phyloP scores from a whole-genome alignment of 1,140 invertebrate species.

The Platorchestia sp. region DNA sequence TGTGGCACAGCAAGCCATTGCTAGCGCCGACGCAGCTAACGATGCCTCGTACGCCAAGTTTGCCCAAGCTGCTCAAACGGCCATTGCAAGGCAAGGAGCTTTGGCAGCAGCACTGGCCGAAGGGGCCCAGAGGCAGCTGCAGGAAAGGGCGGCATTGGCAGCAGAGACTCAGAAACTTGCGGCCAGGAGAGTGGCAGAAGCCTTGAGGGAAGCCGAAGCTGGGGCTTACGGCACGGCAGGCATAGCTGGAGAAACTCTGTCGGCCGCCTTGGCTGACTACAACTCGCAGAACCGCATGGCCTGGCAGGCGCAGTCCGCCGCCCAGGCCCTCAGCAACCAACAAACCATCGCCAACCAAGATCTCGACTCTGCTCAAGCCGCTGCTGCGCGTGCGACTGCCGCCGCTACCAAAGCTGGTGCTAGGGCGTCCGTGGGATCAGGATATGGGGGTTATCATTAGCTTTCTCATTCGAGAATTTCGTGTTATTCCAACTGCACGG shows the following conservation, averaged over 20 bases:
- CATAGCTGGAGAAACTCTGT: constrained; percentile 52
- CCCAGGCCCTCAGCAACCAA: constrained; percentile 17
- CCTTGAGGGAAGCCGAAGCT: constrained; percentile 47
- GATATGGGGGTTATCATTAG: not conserved
- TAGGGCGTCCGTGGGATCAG: constrained; percentile 10
- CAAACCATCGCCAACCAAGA: constrained; percentile 52
- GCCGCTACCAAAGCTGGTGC: constrained; percentile 48
- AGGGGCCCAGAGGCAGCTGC: constrained; percentile 44
- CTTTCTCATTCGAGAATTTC: not conserved
- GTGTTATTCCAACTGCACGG: not conserved
- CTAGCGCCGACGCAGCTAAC: constrained; percentile 2
- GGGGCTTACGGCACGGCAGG: constrained; percentile 52
- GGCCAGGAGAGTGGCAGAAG: constrained; percentile 44
- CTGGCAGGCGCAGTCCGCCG: constrained; percentile 40
- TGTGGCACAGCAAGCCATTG: constrained; percentile 35
- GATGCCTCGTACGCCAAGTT: constrained; percentile 38
- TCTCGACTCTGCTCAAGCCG: constrained; percentile 41
- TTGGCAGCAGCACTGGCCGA: constrained; percentile 36
- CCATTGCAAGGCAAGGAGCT: constrained; percentile 36
- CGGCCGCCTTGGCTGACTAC: constrained; percentile 56
- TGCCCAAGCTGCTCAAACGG: constrained; percentile 22
- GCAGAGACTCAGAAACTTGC: constrained; percentile 52
- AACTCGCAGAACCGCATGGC: constrained; percentile 50
- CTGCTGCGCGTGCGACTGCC: constrained; percentile 46
- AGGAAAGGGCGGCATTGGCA: constrained; percentile 20